Conservation (phyloP, 2,113 vertebrate genomes). For the Edolisoma coerulescens region DNA sequence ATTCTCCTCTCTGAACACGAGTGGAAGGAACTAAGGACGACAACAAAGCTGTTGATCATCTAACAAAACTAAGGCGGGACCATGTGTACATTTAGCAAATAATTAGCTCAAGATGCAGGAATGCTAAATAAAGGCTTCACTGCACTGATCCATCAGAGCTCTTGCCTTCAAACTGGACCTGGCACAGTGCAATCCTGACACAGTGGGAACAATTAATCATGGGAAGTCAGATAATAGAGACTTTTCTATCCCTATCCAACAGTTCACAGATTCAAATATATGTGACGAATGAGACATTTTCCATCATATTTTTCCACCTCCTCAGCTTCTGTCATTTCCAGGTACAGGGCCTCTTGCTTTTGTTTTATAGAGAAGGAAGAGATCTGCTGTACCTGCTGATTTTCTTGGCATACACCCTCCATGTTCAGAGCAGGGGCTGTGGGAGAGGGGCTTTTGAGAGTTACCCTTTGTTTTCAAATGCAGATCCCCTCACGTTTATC, state of each 20-base stretch:
- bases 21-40: not conserved
- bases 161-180: not conserved
- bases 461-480: not conserved
- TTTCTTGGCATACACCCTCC: not conserved
- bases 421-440: not conserved
- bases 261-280: not conserved
- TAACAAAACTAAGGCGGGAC: not conserved
- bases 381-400: not conserved
- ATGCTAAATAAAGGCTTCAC: not conserved
- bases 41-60: not conserved
- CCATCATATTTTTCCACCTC: not conserved
- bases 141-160: not conserved
- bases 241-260: not conserved
- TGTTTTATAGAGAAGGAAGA: not conserved
- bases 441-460: not conserved
- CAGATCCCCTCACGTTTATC: not conserved
- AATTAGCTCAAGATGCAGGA: not conserved
- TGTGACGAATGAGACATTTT: not conserved
- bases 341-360: not conserved
- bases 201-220: not conserved
- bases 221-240: fast-evolving
- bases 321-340: not conserved
- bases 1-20: not conserved
- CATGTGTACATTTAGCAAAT: not conserved
- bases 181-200: not conserved